Evolutionary conservation across 2,113 vertebrate genomes (phyloP), one percentile per base, ranked within the genome.

Genomic region (Nestor notabilis): DNA sequence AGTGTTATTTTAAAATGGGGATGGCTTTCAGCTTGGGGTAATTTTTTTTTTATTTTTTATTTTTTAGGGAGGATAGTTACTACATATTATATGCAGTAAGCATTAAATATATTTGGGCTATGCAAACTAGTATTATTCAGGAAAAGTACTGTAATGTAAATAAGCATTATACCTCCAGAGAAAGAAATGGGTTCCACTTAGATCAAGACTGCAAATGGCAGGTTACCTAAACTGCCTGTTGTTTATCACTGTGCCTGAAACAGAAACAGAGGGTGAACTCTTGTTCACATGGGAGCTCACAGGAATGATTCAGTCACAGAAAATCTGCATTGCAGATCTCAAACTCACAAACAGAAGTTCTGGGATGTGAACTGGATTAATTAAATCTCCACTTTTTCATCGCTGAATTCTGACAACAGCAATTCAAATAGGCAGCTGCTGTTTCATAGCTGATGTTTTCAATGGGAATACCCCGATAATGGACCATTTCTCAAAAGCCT

Each of bases 1-100:
- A 91, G 68, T 87, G 60, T 95, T 97, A 93, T 90, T 98, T 98
- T 94, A 76, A 97, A 97, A 97, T 66, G 41, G 93, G 90, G 31
- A 94, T 16, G 49, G 55, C 47, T 87, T 97, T 94, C 56, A 65
- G 65, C 27, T 69, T 71, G 47, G 29, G 16, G 64, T 50, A 91
- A 63, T 64, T 72, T 81, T 82, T 76, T 85, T 88, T 79, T 63
- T 95, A 6, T 17, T n/a, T n/a, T 58, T 56, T 56, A 8, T 55
- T 56, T 78, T 87, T 81, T 52, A 50, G 92, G 63, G 28, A 68
- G 21, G 47, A 68, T 71, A 70, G 28, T 90, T 58, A 35, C 35
- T 84, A 35, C 17, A 37, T 60, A 33, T 61, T 82, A 92, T 87
- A 90, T 50, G 14, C 79, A 77, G 68, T 52, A 90, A 94, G 83